Percentiles rank a stretch among this genome's conserved stretches.
Evolutionary conservation across 37 sponge, comb jelly and placozoan genomes (phyloP).

Genomic region (Bolinopsis microptera): DNA sequence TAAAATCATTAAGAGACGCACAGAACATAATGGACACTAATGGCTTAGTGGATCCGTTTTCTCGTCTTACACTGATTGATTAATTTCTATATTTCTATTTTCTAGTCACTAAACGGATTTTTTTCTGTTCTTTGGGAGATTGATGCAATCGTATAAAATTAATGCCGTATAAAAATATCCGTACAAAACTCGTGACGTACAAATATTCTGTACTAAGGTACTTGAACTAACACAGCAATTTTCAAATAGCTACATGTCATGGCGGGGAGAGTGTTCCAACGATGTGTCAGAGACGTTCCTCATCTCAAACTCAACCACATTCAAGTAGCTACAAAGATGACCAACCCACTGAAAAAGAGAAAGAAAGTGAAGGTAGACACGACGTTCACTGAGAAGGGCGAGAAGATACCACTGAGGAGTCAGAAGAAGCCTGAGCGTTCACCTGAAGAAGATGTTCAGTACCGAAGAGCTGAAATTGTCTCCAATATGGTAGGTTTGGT

Average conservation of each 20-base stretch:
- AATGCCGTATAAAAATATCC: no score
- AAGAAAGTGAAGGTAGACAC: not conserved
- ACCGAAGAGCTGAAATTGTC: conserved; percentile 11
- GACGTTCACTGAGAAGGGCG: conserved; percentile 3
- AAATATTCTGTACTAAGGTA: no score
- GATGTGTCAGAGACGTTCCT: conserved; percentile 5
- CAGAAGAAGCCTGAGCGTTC: not conserved
- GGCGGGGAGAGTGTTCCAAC: not conserved
- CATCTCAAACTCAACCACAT: not conserved
- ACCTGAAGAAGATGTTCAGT: conserved; percentile 11
- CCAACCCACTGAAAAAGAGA: conserved; percentile 10
- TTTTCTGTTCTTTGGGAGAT: no score
- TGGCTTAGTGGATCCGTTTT: no score
- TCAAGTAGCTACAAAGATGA: conserved; percentile 17
- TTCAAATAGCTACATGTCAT: not conserved
- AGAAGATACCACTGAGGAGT: not conserved
- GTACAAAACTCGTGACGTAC: no score
- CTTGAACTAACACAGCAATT: conserved; percentile 8
- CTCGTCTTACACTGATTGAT: no score
- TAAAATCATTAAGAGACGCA: no score
- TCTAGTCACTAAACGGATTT: no score
- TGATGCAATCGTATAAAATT: no score
- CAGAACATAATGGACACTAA: no score
- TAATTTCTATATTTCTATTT: no score
- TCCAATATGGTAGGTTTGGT: not conserved